Evolutionary conservation across 2,888 invertebrate species (phyloP).

Genomic region (Heteropelma amictum): DNA sequence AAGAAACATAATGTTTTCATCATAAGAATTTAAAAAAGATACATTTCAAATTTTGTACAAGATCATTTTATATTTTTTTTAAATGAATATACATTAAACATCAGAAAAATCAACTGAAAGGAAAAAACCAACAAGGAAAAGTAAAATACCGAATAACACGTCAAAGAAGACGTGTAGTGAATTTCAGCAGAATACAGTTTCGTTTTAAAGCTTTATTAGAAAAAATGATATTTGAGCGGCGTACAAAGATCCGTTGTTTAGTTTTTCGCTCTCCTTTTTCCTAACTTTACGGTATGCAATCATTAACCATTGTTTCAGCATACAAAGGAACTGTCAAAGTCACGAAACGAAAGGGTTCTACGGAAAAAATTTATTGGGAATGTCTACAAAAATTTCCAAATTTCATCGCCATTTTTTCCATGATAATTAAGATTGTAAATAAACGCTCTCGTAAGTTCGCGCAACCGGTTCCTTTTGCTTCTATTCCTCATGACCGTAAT

Average conservation of each 20-base stretch:
- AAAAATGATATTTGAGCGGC: conserved; percentile 65
- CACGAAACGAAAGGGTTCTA: conserved; percentile 39
- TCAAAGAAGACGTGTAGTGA: background rate
- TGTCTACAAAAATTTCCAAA: conserved; percentile 1
- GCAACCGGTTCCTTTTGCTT: conserved; percentile 3
- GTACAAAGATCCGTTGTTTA: conserved; percentile 59
- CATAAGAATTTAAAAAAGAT: no score
- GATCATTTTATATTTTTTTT: no score
- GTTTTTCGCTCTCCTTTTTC: background rate
- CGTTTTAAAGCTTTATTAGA: conserved; percentile 59
- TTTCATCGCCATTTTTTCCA: conserved; percentile 1
- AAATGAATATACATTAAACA: no score
- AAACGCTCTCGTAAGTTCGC: background rate
- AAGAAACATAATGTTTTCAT: no score
- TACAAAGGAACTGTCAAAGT: conserved; percentile 56
- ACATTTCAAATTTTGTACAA: no score
- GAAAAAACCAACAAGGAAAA: background rate
- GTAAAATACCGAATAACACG: background rate
- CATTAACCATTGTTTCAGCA: conserved; percentile 44
- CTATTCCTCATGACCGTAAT: conserved; percentile 1
- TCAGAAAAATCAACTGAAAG: no score
- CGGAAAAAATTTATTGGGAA: conserved; percentile 29
- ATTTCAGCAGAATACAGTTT: background rate
- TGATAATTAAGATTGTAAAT: no score
- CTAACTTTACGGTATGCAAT: conserved; percentile 36